These are phyloP conservation scores for Ptyas mucosa DNA, from an alignment of 2,113 vertebrate species.

Conservation along the genomic window DNA sequence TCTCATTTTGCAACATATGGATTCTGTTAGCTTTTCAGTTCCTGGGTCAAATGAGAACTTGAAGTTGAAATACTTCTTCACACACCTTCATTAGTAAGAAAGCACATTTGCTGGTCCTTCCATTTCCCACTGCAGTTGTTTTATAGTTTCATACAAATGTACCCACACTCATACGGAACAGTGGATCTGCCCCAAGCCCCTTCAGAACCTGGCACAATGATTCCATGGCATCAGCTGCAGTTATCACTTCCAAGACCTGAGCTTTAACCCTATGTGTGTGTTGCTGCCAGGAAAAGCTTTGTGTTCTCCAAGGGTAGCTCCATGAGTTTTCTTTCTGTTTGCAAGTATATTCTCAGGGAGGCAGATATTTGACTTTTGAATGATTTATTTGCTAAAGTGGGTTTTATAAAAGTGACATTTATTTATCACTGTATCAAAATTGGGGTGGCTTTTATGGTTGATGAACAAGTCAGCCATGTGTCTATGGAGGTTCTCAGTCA, in stretches of 20 bases:
- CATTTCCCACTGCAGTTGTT: neutral
- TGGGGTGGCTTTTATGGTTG: neutral
- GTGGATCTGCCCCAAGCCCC: neutral
- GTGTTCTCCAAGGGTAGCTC: neutral
- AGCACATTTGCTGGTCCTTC: neutral
- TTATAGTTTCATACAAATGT: neutral
- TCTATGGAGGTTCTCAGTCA: neutral
- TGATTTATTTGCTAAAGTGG: neutral
- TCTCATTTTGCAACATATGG: constrained; percentile 55
- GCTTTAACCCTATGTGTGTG: neutral
- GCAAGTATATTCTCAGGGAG: neutral
- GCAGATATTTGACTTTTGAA: neutral
- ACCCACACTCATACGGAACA: neutral
- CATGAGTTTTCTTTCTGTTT: neutral
- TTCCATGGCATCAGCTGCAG: neutral
- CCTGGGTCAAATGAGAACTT: constrained; percentile 55
- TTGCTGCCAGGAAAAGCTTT: neutral
- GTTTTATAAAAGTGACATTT: neutral
- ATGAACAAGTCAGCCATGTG: neutral
- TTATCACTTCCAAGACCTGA: constrained; percentile 45
- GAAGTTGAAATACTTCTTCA: constrained; percentile 62
- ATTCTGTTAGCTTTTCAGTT: constrained; percentile 63
- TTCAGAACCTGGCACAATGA: neutral
- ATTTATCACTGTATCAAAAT: neutral
- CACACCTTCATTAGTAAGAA: constrained; percentile 45